Evolutionary conservation across 1,140 invertebrate genomes (phyloP).

Genomic region (Mesaphorura yosii): DNA sequence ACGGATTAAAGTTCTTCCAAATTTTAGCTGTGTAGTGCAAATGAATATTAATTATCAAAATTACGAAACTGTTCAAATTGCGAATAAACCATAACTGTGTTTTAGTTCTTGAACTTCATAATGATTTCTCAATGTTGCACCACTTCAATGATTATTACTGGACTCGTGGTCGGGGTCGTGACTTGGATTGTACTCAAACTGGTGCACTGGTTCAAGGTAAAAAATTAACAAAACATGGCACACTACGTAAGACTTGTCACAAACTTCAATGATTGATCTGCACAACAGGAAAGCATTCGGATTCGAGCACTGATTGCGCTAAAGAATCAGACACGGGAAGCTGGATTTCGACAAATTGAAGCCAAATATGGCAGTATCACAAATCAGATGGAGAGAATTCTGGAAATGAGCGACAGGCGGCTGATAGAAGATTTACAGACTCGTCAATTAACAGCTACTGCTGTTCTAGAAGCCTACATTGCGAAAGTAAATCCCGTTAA

Average conservation of each 20-base stretch:
- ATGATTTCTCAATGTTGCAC: too few species aligned
- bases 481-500: slow-evolving; percentile 19
- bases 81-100: too few species aligned
- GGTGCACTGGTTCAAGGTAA: neutral
- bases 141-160: too few species aligned
- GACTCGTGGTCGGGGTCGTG: too few species aligned
- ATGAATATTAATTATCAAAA: too few species aligned
- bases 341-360: slow-evolving; percentile 18
- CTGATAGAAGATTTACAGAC: slow-evolving; percentile 22
- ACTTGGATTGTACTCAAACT: neutral
- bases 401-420: slow-evolving; percentile 17
- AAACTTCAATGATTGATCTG: neutral
- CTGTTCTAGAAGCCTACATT: slow-evolving; percentile 27
- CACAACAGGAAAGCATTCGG: neutral
- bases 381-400: slow-evolving; percentile 19
- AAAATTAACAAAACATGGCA: neutral
- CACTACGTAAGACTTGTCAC: neutral
- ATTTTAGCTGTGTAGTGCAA: too few species aligned
- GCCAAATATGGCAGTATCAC: slow-evolving; percentile 15
- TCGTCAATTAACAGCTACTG: slow-evolving; percentile 19
- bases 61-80: too few species aligned
- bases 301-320: slow-evolving; percentile 2
- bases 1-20: too few species aligned
- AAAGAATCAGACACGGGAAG: slow-evolving; percentile 21
- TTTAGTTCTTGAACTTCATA: too few species aligned